A percentile compares a stretch with the other conserved stretches of the same genome.
Conservation (phyloP, 2,888 invertebrate genomes). For the Taphrorychus bicolor region DNA sequence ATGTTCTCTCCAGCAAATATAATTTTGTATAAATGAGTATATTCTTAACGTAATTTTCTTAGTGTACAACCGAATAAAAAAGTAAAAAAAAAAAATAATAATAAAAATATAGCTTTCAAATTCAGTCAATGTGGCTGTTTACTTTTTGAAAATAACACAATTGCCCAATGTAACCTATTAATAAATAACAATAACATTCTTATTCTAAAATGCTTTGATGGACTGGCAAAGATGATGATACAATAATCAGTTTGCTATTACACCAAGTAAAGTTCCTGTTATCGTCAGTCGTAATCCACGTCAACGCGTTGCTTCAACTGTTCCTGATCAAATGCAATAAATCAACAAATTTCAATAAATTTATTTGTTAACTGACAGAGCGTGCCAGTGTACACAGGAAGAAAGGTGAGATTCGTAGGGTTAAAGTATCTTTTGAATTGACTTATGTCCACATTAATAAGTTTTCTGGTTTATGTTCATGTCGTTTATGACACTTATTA, state of each 20-base stretch:
- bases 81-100: constrained; percentile 5
- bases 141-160: too few species aligned
- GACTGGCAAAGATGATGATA: neutral
- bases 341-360: constrained; percentile 31
- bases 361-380: constrained; percentile 19
- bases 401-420: neutral
- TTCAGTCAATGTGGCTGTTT: too few species aligned
- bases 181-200: neutral
- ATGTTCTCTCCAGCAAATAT: too few species aligned
- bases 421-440: too few species aligned
- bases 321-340: constrained; percentile 59
- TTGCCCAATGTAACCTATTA: too few species aligned
- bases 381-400: constrained; percentile 23
- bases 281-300: constrained; percentile 66
- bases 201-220: constrained; percentile 6
- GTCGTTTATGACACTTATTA: too few species aligned
- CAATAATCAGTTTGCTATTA: constrained; percentile 57
- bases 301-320: constrained; percentile 69
- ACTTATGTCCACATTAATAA: too few species aligned
- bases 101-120: too few species aligned
- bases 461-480: too few species aligned
- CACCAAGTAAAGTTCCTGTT: constrained; percentile 49
- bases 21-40: too few species aligned
- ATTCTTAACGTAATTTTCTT: too few species aligned
- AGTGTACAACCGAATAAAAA: too few species aligned